phyloP scores from a whole-genome alignment of 1,140 invertebrate genomes.

The Eriosoma lanigerum region DNA sequence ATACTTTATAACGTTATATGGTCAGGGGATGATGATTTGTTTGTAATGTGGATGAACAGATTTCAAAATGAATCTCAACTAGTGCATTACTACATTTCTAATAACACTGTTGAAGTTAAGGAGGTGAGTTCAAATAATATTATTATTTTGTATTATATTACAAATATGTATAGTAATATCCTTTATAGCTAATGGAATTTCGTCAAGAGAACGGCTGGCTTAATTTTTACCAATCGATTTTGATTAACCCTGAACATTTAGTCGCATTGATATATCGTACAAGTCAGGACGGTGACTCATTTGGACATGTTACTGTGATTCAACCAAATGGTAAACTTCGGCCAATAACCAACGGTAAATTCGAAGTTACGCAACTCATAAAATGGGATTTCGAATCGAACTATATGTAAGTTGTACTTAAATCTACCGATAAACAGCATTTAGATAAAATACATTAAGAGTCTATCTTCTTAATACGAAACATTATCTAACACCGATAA shows the following conservation, averaged over 20 bases:
- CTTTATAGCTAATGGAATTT: conserved; percentile 23
- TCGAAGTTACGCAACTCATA: neutral
- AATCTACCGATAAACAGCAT: neutral
- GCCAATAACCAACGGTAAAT: conserved; percentile 15
- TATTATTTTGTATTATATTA: neutral
- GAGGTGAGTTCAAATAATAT: neutral
- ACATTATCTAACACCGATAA: too few species aligned
- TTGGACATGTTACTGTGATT: neutral
- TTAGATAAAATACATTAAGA: too few species aligned
- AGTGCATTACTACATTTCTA: neutral
- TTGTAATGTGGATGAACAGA: conserved; percentile 40
- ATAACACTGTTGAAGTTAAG: neutral
- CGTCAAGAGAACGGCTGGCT: conserved; percentile 24
- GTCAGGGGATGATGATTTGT: conserved; percentile 8
- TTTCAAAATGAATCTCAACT: conserved; percentile 39
- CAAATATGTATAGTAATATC: too few species aligned
- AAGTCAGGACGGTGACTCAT: conserved; percentile 5
- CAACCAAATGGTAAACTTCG: neutral
- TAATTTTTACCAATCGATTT: neutral
- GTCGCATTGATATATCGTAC: conserved; percentile 5
- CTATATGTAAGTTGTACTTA: conserved; percentile 17
- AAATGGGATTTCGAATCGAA: conserved; percentile 31
- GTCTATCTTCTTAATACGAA: too few species aligned
- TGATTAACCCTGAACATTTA: neutral
- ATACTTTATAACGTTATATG: conserved; percentile 11